These are phyloP conservation scores for Nicator chloris DNA, from an alignment of 2,113 vertebrate species.

Conservation along the genomic window DNA sequence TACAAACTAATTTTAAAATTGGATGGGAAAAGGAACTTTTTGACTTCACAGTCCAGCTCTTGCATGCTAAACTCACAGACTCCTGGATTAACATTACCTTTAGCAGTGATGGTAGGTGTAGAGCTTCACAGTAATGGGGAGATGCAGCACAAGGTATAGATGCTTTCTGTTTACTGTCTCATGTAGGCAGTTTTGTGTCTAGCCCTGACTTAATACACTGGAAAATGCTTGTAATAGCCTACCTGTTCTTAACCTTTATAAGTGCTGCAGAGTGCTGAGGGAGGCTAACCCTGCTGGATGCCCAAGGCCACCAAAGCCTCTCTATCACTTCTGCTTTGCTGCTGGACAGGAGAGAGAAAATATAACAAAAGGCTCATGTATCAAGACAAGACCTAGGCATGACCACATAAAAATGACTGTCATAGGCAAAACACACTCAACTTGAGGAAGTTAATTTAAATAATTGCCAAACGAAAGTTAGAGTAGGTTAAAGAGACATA, in stretches of 20 bases:
- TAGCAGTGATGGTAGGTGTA: neutral
- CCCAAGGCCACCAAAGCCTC: neutral
- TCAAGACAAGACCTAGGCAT: neutral
- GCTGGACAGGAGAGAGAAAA: neutral
- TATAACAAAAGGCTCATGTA: neutral
- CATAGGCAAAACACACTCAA: neutral
- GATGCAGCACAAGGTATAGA: neutral
- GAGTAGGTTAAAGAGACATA: neutral
- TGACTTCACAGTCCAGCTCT: neutral
- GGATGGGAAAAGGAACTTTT: neutral
- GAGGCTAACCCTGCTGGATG: neutral
- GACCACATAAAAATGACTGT: neutral
- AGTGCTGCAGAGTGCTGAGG: neutral
- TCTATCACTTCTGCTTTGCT: neutral
- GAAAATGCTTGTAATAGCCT: neutral
- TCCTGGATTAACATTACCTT: neutral
- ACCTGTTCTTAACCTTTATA: neutral
- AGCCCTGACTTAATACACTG: neutral
- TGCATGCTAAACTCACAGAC: neutral
- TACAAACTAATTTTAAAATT: neutral
- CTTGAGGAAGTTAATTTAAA: neutral
- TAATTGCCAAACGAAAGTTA: neutral
- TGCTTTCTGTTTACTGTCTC: neutral
- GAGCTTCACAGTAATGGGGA: neutral
- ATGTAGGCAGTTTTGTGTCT: neutral